Percentiles rank a stretch among this genome's conserved stretches.
These are phyloP conservation scores for Globia sparganii DNA, from an alignment of 2,888 invertebrate genomes.

Conservation along the genomic window DNA sequence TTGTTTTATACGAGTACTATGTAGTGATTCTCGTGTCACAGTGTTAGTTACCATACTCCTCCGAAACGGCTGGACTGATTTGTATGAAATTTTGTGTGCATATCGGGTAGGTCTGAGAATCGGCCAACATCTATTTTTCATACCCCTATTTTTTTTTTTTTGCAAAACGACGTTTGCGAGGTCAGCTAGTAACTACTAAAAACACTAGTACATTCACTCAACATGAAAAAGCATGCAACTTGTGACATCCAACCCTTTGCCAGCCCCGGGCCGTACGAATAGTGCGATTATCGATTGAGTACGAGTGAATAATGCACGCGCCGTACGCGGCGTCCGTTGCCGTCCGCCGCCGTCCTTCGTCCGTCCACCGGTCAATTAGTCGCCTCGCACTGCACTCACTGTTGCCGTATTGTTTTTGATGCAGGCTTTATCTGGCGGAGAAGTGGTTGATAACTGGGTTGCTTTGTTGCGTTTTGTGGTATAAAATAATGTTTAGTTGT, in stretches of 20 bases:
- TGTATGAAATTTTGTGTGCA: too few species aligned
- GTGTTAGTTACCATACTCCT: too few species aligned
- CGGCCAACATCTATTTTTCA: too few species aligned
- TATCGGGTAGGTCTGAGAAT: too few species aligned
- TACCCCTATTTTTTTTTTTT: too few species aligned
- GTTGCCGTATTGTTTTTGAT: conserved; percentile 61
- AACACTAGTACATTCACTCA: conserved; percentile 21
- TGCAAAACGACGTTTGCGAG: too few species aligned
- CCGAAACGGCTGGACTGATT: too few species aligned
- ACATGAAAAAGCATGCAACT: conserved; percentile 48
- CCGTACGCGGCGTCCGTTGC: conserved; percentile 40
- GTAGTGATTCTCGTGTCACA: too few species aligned
- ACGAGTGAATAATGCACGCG: conserved; percentile 66
- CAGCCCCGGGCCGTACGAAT: conserved; percentile 39
- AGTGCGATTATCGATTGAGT: conserved; percentile 62
- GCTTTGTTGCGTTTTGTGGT: not conserved
- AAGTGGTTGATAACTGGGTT: conserved; percentile 22
- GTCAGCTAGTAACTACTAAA: too few species aligned
- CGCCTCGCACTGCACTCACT: conserved; percentile 52
- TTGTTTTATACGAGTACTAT: too few species aligned
- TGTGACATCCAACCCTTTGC: conserved; percentile 52
- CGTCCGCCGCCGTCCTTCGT: conserved; percentile 39
- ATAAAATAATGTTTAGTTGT: not conserved
- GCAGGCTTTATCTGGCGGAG: conserved; percentile 36
- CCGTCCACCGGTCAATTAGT: conserved; percentile 67